Evolutionary conservation across 2,888 invertebrate species (phyloP), one percentile per base, ranked within the genome.

Genomic region (Zhuqinia jingwanae): DNA sequence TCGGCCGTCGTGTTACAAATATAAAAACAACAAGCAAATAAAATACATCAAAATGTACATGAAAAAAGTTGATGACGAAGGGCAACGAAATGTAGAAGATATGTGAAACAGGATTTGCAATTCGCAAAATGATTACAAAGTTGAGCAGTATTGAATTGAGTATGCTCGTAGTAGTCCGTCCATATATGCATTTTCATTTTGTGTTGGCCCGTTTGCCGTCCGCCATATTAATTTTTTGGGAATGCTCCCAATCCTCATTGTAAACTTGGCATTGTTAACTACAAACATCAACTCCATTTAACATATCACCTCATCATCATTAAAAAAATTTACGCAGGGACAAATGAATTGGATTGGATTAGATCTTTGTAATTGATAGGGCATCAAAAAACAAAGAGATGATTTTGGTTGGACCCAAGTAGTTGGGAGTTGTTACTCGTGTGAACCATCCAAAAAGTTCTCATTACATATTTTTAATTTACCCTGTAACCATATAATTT

Each of bases 181-280:
- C n/a, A n/a, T n/a, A n/a, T n/a, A 36, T 36, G 36, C 36, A n/a
- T 30, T 63, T 36, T 17, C 3, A n/a, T 63, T 63, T n/a, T 53
- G 17, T 17, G 20, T n/a, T 17, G 17, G 53, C 20, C 30, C 2
- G 58, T 20, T 20, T 11, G 10, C n/a, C 0, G 36, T 53, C 80
- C 68, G 80, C 80, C 80, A 80, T 80, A 80, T 80, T 80, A 80
- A 68, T 80, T 80, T 80, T 80, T 80, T 80, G 47, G 65, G 53
- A 65, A 65, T 60, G 13, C 65, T 65, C 65, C 42, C 65, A 79
- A 70, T n/a, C 27, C 20, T 22, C 8, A 22, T 47, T 22, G 47
- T 22, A 70, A 63, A 47, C n/a, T 70, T 70, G 70, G 70, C 70
- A 70, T 70, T 70, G 70, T 70, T 65, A 63, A 47, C 79, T 20